These are phyloP conservation scores for Bellardia pandia DNA, from an alignment of 2,888 invertebrate genomes.

Conservation along the genomic window DNA sequence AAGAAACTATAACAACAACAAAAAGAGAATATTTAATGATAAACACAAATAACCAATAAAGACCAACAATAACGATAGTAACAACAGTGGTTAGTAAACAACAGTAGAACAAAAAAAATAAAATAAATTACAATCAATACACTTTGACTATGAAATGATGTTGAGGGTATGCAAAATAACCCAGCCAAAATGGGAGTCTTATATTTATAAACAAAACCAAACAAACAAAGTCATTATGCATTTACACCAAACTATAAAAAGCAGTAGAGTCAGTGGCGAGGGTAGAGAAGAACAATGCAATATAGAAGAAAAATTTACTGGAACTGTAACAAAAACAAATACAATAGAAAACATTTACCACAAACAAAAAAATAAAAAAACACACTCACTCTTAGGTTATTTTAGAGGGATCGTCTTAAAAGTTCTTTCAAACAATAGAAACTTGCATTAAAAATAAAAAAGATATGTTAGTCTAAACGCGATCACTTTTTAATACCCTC, in stretches of 20 bases:
- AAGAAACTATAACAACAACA: constrained; percentile 18
- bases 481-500: no score
- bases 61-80: constrained; percentile 71
- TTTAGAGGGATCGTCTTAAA: no score
- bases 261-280: background rate
- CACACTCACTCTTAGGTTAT: background rate
- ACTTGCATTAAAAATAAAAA: no score
- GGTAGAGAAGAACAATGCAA: background rate
- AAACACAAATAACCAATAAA: constrained; percentile 71
- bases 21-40: constrained; percentile 61
- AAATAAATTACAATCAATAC: constrained; percentile 60
- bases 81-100: constrained; percentile 57
- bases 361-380: background rate
- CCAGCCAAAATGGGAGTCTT: background rate
- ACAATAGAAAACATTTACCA: constrained; percentile 42
- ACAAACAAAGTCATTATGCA: constrained; percentile 63
- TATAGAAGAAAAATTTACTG: constrained; percentile 36
- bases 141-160: background rate
- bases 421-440: no score
- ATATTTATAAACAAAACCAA: constrained; percentile 41
- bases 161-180: background rate
- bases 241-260: constrained; percentile 44
- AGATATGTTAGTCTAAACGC: no score
- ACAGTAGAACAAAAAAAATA: constrained; percentile 38
- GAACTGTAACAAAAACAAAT: constrained; percentile 31